These are phyloP conservation scores for Gymnogyps californianus DNA, from an alignment of 2,113 vertebrate genomes.

Conservation along the genomic window DNA sequence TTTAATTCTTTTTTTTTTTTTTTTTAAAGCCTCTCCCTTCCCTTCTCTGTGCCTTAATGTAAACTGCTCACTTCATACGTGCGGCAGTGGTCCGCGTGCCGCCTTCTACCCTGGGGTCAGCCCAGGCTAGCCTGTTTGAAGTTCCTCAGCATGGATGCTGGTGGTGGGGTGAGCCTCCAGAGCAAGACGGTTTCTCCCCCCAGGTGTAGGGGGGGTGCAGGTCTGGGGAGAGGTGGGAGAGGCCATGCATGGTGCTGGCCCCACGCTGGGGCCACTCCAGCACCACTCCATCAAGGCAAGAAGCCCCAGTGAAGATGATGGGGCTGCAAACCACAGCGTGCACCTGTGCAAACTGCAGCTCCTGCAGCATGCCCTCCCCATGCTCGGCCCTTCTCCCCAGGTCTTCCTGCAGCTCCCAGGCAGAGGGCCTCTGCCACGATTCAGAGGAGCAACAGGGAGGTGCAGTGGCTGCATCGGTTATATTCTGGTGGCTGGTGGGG, in stretches of 20 bases:
- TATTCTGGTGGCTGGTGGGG: not conserved
- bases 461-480: not conserved
- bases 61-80: not conserved
- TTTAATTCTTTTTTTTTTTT: not conserved
- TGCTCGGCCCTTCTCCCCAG: not conserved
- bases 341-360: not conserved
- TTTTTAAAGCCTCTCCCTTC: not conserved
- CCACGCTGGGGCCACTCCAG: not conserved
- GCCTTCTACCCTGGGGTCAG: not conserved
- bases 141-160: not conserved
- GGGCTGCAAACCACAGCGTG: not conserved
- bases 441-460: not conserved
- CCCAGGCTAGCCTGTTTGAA: not conserved
- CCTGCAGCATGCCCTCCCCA: fast-evolving
- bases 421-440: not conserved
- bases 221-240: not conserved
- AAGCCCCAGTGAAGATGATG: not conserved
- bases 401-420: not conserved
- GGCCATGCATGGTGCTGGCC: fast-evolving
- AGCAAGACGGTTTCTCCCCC: not conserved
- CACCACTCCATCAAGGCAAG: not conserved
- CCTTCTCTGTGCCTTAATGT: not conserved
- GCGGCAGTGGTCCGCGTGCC: not conserved
- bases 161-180: not conserved
- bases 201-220: not conserved